Evolutionary conservation across 2,113 vertebrate genomes (phyloP).

Genomic region (Irena cyanogastra): DNA sequence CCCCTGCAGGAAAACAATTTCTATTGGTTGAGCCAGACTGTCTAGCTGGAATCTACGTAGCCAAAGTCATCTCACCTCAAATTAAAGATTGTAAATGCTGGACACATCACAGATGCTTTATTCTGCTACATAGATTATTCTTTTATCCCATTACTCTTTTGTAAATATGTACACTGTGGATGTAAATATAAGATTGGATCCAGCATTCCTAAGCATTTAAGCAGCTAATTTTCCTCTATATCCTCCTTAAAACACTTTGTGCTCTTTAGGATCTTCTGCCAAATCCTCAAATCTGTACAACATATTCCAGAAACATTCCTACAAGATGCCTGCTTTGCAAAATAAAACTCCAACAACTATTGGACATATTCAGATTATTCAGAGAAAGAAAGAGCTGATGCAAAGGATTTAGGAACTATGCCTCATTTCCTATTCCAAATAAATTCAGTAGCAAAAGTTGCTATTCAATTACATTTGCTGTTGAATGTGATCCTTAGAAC

Average conservation of each 20-base stretch:
- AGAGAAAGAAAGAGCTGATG: constrained; percentile 24
- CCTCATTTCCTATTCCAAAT: neutral
- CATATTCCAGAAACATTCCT: neutral
- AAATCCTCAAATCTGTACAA: neutral
- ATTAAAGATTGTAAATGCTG: neutral
- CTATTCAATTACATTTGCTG: neutral
- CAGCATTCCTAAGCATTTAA: neutral
- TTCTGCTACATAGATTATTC: neutral
- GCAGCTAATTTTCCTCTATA: neutral
- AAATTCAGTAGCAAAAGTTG: neutral
- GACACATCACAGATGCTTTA: neutral
- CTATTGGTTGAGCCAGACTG: neutral
- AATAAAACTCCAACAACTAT: neutral
- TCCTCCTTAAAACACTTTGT: neutral
- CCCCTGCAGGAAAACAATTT: neutral
- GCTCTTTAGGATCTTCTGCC: neutral
- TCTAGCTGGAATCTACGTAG: neutral
- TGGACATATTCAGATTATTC: neutral
- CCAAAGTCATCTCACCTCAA: neutral
- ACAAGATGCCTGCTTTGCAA: neutral
- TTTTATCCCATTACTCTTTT: neutral
- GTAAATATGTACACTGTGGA: neutral
- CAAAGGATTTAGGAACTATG: neutral
- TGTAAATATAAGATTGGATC: neutral
- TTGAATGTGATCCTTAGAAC: neutral